These are phyloP conservation scores for Lepilemur septentrionalis DNA, from an alignment of 2,797 vertebrate genomes.

Conservation along the genomic window DNA sequence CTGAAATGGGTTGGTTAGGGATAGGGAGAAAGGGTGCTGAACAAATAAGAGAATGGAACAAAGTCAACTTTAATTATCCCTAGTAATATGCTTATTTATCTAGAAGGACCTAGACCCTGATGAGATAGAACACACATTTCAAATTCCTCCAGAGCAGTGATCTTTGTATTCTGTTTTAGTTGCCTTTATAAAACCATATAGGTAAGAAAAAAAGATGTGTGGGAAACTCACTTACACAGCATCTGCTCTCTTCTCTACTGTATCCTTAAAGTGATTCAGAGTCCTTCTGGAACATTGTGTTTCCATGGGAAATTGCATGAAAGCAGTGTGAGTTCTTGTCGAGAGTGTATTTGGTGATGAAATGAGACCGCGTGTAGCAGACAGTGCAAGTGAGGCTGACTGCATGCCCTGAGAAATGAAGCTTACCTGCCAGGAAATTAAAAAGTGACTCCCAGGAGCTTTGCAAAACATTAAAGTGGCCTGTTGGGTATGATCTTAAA, in stretches of 20 bases:
- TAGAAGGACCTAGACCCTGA: background rate
- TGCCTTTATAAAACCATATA: slow-evolving; percentile 36
- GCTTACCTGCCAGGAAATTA: slow-evolving; percentile 45
- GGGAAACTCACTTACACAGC: slow-evolving; percentile 1
- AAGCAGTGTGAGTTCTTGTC: slow-evolving; percentile 51
- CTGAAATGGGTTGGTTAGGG: background rate
- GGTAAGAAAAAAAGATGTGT: background rate
- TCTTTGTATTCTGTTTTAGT: slow-evolving; percentile 1
- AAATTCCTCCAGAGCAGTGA: background rate
- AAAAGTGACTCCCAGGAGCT: slow-evolving; percentile 23
- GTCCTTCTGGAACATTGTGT: slow-evolving; percentile 64
- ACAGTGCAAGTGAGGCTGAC: background rate
- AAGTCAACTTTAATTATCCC: background rate
- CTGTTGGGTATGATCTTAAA: background rate
- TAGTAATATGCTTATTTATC: background rate
- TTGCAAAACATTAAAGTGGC: background rate
- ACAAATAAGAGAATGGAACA: background rate
- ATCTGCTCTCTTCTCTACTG: slow-evolving; percentile 50
- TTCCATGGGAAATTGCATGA: slow-evolving; percentile 49
- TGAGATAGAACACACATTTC: background rate
- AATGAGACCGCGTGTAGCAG: background rate
- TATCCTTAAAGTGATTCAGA: slow-evolving; percentile 55
- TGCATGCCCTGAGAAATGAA: background rate
- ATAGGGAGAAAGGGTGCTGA: background rate
- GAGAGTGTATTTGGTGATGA: slow-evolving; percentile 33